A percentile compares a stretch with the other conserved stretches of the same genome.
These are phyloP conservation scores for Sebastes baramenuke DNA, from an alignment of 2,797 vertebrate species.

Conservation along the genomic window DNA sequence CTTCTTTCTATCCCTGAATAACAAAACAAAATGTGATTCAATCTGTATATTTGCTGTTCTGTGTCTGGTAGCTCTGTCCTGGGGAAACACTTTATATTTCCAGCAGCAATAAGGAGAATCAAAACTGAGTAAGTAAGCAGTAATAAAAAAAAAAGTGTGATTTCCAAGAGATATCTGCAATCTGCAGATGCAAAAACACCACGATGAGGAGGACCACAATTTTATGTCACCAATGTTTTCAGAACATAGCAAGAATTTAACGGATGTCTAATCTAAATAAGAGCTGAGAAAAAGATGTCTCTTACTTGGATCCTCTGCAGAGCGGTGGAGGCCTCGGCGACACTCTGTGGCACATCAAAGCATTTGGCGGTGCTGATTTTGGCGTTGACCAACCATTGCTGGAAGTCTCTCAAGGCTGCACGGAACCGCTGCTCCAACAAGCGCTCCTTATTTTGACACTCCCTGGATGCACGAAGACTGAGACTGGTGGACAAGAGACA, in stretches of 20 bases:
- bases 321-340: conserved; percentile 86
- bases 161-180: background rate
- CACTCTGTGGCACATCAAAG: conserved; percentile 92
- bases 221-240: background rate
- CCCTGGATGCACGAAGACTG: conserved; percentile 92
- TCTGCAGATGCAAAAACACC: background rate
- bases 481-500: conserved; percentile 80
- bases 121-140: background rate
- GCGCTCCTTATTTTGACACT: conserved; percentile 96
- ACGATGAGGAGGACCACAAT: background rate
- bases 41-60: conserved; percentile 30
- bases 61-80: conserved; percentile 13
- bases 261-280: background rate
- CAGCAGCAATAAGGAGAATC: conserved; percentile 12
- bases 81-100: conserved; percentile 20
- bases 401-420: conserved; percentile 88
- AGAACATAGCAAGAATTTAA: background rate
- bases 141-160: background rate
- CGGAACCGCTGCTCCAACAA: conserved; percentile 93
- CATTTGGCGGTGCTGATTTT: conserved; percentile 95
- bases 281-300: background rate
- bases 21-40: conserved; percentile 33
- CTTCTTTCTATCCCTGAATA: conserved; percentile 6
- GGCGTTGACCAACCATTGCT: conserved; percentile 94
- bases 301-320: conserved; percentile 95